These are phyloP conservation scores for Aelia acuminata DNA, from an alignment of 2,888 invertebrate genomes.

Conservation along the genomic window DNA sequence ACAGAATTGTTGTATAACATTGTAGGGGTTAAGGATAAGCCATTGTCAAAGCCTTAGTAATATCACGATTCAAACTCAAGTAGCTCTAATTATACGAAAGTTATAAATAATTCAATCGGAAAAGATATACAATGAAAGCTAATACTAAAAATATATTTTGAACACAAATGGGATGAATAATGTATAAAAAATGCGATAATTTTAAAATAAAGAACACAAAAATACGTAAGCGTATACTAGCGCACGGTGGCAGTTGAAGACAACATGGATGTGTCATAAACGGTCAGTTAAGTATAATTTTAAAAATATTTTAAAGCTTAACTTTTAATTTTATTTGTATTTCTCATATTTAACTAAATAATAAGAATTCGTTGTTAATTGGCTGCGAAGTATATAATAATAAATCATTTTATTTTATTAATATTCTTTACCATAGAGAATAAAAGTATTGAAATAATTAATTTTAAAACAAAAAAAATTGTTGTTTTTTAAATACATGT, in stretches of 20 bases:
- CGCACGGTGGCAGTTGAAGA: neutral
- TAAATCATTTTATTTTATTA: too few species aligned
- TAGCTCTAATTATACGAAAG: neutral
- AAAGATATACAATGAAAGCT: neutral
- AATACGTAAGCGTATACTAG: neutral
- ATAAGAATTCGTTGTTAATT: neutral
- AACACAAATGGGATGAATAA: neutral
- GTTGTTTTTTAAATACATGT: too few species aligned
- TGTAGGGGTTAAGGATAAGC: slow-evolving; percentile 51
- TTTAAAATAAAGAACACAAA: neutral
- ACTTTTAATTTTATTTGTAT: neutral
- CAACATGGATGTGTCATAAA: neutral
- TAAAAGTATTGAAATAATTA: too few species aligned
- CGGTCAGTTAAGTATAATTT: neutral
- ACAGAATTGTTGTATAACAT: slow-evolving; percentile 58
- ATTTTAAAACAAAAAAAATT: too few species aligned
- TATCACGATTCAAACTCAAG: slow-evolving; percentile 22
- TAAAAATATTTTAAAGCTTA: neutral
- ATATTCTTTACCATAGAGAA: too few species aligned
- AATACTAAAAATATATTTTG: neutral
- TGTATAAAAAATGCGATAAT: neutral
- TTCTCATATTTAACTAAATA: neutral
- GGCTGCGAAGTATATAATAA: too few species aligned
- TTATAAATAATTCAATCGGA: neutral
- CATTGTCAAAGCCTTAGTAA: slow-evolving; percentile 45